These are phyloP conservation scores for Sarcophaga caerulescens DNA, from an alignment of 2,888 invertebrate genomes.

Conservation along the genomic window DNA sequence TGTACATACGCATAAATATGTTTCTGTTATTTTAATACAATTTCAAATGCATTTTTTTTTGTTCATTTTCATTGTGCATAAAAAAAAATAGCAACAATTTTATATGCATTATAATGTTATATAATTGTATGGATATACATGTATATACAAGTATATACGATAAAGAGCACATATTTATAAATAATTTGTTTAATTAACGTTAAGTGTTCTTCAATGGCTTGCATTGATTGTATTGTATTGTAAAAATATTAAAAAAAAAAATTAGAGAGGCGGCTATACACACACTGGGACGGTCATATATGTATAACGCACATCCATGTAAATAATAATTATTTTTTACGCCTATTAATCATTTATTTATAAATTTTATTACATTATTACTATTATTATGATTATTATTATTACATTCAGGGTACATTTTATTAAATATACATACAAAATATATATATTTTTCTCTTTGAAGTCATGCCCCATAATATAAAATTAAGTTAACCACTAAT, in stretches of 20 bases:
- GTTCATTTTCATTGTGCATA: too few relatives aligned
- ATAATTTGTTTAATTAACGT: slow-evolving; percentile 48
- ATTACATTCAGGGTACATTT: too few relatives aligned
- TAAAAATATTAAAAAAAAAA: neutral
- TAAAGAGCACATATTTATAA: neutral
- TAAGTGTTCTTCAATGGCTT: slow-evolving; percentile 50
- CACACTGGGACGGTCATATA: neutral
- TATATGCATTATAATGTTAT: too few relatives aligned
- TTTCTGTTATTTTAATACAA: neutral
- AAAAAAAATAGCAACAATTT: too few relatives aligned
- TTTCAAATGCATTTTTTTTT: neutral
- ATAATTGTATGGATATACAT: too few relatives aligned
- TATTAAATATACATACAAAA: too few relatives aligned
- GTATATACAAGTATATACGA: too few relatives aligned
- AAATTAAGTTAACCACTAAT: slow-evolving; percentile 17
- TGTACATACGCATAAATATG: neutral
- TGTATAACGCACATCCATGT: neutral
- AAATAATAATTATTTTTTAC: neutral
- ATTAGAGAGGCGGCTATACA: neutral
- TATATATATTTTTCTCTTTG: too few relatives aligned
- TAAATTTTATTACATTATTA: neutral
- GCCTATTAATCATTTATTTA: slow-evolving; percentile 2
- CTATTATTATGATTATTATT: neutral
- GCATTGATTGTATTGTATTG: slow-evolving; percentile 35
- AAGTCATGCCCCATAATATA: neutral